phyloP scores from a whole-genome alignment of 2,797 vertebrate genomes.

The Oreochromis mossambicus region DNA sequence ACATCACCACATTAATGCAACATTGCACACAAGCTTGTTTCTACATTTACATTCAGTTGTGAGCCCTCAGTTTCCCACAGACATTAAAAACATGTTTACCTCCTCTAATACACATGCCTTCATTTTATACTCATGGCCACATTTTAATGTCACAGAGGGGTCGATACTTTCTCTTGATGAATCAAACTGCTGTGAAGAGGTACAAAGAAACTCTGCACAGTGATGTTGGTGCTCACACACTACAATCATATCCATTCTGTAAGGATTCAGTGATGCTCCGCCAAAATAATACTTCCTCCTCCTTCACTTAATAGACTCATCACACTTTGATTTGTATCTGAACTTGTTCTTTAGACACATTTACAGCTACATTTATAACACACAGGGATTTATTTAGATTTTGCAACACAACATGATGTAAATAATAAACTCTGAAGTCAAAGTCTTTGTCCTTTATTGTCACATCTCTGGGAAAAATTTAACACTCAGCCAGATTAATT shows the following conservation, averaged over 20 bases:
- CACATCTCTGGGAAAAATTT: no score
- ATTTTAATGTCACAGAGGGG: no score
- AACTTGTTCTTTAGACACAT: no score
- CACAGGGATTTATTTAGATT: accelerated
- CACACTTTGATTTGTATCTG: no score
- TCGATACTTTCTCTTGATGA: background rate
- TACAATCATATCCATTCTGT: no score
- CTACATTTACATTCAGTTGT: background rate
- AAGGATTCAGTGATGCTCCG: accelerated
- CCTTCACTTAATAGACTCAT: no score
- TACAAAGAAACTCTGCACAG: background rate
- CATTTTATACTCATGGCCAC: background rate
- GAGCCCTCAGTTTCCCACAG: background rate
- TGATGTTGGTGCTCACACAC: background rate
- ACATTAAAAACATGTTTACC: background rate
- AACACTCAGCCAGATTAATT: no score
- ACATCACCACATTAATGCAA: background rate
- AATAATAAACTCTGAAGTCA: no score
- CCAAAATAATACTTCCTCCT: background rate
- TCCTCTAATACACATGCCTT: accelerated
- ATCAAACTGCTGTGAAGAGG: background rate
- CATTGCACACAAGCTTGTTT: background rate
- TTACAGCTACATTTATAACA: no score
- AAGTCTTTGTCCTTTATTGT: no score
- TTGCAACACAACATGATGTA: no score